Percentiles rank a stretch among this genome's conserved stretches.
phyloP scores from a whole-genome alignment of 2,888 invertebrate species.

The Ochropacha duplaris region DNA sequence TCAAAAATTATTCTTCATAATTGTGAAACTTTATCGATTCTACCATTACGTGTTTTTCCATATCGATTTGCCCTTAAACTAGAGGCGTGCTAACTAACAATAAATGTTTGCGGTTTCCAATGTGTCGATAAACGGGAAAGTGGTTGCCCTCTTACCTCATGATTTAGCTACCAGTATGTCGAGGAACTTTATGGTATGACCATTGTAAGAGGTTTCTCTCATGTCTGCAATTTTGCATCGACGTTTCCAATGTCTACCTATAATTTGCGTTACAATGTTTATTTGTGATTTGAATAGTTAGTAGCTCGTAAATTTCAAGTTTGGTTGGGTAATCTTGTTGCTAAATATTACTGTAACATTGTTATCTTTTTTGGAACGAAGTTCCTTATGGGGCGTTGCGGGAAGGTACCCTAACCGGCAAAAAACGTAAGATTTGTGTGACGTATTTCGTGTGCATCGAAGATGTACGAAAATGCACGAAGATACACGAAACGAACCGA shows the following conservation, averaged over 20 bases:
- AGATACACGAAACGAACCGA: no score
- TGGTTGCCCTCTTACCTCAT: slow-evolving; percentile 34
- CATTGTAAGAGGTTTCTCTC: slow-evolving; percentile 5
- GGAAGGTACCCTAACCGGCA: no score
- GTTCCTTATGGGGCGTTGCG: no score
- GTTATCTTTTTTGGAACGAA: not conserved
- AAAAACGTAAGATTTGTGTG: no score
- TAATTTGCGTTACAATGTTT: not conserved
- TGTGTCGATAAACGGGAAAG: slow-evolving; percentile 29
- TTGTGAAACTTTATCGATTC: not conserved
- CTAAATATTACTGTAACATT: not conserved
- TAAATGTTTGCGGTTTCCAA: slow-evolving; percentile 4
- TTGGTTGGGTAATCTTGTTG: not conserved
- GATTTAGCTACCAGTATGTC: slow-evolving; percentile 44
- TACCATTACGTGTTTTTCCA: not conserved
- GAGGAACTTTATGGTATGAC: slow-evolving; percentile 31
- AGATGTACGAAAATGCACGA: no score
- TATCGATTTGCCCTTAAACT: not conserved
- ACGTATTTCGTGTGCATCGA: no score
- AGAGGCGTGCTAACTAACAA: not conserved
- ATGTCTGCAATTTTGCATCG: slow-evolving; percentile 2
- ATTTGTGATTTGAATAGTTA: not conserved
- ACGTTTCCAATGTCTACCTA: not conserved
- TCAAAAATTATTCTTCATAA: not conserved
- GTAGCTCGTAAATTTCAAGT: not conserved